A percentile compares a stretch with the other conserved stretches of the same genome.
These are phyloP conservation scores for Pseudochirops corinnae DNA, from an alignment of 2,797 vertebrate genomes.

Conservation along the genomic window DNA sequence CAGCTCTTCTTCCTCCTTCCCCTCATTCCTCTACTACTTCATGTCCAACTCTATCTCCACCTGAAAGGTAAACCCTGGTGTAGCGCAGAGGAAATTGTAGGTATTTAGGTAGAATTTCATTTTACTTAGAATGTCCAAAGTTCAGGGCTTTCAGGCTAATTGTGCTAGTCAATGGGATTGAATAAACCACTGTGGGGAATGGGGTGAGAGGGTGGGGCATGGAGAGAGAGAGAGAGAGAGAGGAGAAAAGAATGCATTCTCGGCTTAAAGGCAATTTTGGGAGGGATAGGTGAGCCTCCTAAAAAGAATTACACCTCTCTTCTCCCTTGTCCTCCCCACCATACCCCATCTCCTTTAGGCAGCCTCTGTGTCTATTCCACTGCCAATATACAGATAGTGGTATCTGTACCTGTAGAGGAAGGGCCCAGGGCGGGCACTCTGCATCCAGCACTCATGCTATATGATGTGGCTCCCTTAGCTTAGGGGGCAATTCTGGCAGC, in stretches of 20 bases:
- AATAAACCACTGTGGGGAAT: background rate
- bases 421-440: background rate
- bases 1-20: conserved; percentile 35
- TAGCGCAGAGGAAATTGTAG: conserved; percentile 14
- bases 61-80: conserved; percentile 70
- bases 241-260: background rate
- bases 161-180: background rate
- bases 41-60: conserved; percentile 51
- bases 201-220: background rate
- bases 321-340: background rate
- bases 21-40: conserved; percentile 39
- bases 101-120: background rate
- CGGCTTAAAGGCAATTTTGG: background rate
- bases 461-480: conserved; percentile 34
- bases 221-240: background rate
- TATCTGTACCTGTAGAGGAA: background rate
- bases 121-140: background rate
- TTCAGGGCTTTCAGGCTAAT: background rate
- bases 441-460: background rate
- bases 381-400: background rate
- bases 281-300: background rate
- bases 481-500: conserved; percentile 17
- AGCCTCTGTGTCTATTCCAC: background rate
- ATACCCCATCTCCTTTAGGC: background rate
- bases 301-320: background rate